Conservation (phyloP, 2,888 invertebrate species). For the Eupithecia subumbrata region DNA sequence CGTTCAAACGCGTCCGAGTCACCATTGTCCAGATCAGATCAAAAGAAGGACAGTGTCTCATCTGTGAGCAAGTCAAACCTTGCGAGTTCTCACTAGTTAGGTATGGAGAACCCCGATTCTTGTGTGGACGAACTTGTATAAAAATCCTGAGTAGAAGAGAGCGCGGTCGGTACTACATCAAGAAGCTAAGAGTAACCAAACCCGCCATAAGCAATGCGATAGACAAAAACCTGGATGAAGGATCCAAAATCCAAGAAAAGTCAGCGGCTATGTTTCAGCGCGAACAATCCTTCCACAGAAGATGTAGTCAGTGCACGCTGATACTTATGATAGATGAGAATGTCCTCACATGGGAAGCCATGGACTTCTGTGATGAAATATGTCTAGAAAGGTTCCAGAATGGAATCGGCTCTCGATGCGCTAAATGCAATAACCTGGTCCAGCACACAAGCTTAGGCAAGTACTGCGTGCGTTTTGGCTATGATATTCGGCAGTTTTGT, state of each 20-base stretch:
- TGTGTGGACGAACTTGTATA: slow-evolving; percentile 85
- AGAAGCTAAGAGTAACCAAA: slow-evolving; percentile 51
- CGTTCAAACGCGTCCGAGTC: slow-evolving; percentile 78
- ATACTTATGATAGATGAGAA: slow-evolving; percentile 83
- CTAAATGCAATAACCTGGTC: slow-evolving; percentile 91
- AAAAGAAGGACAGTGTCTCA: slow-evolving; percentile 67
- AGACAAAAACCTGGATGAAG: slow-evolving; percentile 80
- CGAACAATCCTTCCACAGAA: slow-evolving; percentile 82
- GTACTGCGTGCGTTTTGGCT: slow-evolving; percentile 96
- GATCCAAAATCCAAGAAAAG: slow-evolving; percentile 83
- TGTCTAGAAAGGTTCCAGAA: slow-evolving; percentile 92
- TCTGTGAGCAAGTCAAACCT: slow-evolving; percentile 76
- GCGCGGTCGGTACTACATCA: slow-evolving; percentile 69
- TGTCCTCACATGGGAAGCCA: slow-evolving; percentile 94
- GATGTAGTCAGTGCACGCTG: slow-evolving; percentile 83
- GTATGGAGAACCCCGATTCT: slow-evolving; percentile 77
- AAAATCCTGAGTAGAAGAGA: slow-evolving; percentile 74
- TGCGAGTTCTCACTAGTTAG: slow-evolving; percentile 78
- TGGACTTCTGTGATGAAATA: slow-evolving; percentile 96
- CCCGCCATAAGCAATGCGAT: slow-evolving; percentile 71
- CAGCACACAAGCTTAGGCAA: slow-evolving; percentile 93
- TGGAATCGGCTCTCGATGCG: slow-evolving; percentile 89
- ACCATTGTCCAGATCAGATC: slow-evolving; percentile 57
- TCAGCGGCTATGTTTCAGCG: slow-evolving; percentile 84
- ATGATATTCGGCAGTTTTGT: slow-evolving; percentile 96